Evolutionary conservation across 1,140 invertebrate genomes (phyloP).

Genomic region (Procambarus clarkii): DNA sequence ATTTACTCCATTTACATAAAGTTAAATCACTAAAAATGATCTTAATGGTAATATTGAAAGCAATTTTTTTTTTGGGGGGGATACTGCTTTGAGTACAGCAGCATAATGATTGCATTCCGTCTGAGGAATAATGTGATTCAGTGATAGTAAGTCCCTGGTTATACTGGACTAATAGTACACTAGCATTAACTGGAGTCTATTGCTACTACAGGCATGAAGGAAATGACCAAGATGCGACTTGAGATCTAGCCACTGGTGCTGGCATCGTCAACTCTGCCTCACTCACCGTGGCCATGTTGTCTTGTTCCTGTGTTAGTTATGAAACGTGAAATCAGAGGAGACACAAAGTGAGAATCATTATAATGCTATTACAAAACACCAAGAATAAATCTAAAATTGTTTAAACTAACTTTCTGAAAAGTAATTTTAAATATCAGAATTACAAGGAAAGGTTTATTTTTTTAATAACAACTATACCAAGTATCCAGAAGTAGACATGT

Average conservation of each 20-base stretch:
- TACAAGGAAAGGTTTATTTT: too few species aligned
- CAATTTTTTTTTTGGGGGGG: background rate
- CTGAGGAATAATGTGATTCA: too few species aligned
- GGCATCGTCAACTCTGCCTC: background rate
- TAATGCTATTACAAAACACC: background rate
- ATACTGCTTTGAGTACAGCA: background rate
- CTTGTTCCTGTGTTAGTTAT: conserved; percentile 53
- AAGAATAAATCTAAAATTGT: background rate
- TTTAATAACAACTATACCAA: too few species aligned
- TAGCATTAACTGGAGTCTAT: conserved; percentile 39
- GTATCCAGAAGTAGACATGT: too few species aligned
- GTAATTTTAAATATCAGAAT: too few species aligned
- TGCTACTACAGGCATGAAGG: conserved; percentile 24
- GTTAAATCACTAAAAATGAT: background rate
- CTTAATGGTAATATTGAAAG: background rate
- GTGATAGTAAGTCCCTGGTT: background rate
- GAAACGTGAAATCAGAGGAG: conserved; percentile 5
- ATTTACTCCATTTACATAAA: background rate
- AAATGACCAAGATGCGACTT: background rate
- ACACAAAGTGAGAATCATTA: conserved; percentile 4
- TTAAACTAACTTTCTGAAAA: too few species aligned
- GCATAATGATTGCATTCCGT: too few species aligned
- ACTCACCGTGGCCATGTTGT: conserved; percentile 55
- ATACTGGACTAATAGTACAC: background rate
- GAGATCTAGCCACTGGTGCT: background rate